A percentile compares a stretch with the other conserved stretches of the same genome.
These are phyloP conservation scores for Saxidomus purpurata DNA, from an alignment of 1,140 invertebrate genomes.

Conservation along the genomic window DNA sequence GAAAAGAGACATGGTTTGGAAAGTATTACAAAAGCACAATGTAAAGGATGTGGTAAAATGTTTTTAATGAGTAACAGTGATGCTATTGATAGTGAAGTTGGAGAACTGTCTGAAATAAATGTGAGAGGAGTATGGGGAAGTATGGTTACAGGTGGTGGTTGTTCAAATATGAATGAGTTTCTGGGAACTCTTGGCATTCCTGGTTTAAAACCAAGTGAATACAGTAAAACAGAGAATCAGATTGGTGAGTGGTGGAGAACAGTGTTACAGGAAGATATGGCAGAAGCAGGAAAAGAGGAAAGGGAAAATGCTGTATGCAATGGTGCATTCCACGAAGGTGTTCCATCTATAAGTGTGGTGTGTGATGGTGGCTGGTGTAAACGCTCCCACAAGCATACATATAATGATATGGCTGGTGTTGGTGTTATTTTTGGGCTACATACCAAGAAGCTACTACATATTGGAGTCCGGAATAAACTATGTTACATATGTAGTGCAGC, in stretches of 20 bases:
- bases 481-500: conserved; percentile 77
- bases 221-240: conserved; percentile 29
- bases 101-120: conserved; percentile 47
- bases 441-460: conserved; percentile 51
- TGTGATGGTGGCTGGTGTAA: conserved; percentile 59
- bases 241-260: conserved; percentile 39
- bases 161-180: conserved; percentile 34
- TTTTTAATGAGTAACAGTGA: not conserved
- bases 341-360: conserved; percentile 55
- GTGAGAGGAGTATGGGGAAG: conserved; percentile 57
- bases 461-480: conserved; percentile 58
- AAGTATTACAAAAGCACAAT: not conserved
- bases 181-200: conserved; percentile 34
- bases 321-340: too few species aligned
- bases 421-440: too few species aligned
- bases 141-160: conserved; percentile 52
- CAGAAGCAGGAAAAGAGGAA: not conserved
- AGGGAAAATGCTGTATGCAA: not conserved
- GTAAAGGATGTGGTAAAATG: not conserved
- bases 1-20: not conserved
- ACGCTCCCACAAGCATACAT: conserved; percentile 4
- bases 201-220: not conserved
- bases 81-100: not conserved
- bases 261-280: not conserved
- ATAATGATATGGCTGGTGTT: conserved; percentile 59